Conservation (phyloP, 2,113 vertebrate genomes). For the Acrocephalus arundinaceus region DNA sequence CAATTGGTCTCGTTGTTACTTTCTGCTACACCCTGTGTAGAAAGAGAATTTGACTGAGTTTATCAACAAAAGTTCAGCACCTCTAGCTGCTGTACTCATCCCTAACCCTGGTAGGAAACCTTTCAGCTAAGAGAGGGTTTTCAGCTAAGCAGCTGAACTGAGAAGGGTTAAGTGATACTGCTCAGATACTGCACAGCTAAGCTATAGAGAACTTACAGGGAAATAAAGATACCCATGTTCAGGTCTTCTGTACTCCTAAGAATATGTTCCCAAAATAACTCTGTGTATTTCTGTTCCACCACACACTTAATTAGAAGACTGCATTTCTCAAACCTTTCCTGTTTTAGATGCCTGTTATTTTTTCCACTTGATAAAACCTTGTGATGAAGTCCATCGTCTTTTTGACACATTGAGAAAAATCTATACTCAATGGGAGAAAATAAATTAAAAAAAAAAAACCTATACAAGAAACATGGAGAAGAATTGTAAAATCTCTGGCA, state of each 20-base stretch:
- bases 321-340: background rate
- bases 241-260: background rate
- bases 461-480: background rate
- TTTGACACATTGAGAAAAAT: background rate
- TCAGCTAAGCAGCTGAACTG: background rate
- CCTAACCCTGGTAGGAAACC: background rate
- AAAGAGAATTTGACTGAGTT: background rate
- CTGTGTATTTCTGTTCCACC: background rate
- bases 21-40: background rate
- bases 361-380: background rate
- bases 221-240: background rate
- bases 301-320: background rate
- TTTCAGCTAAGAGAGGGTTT: background rate
- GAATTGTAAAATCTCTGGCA: background rate
- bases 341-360: background rate
- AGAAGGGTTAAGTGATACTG: background rate
- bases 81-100: background rate
- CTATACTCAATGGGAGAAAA: background rate
- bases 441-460: rapidly evolving
- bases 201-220: background rate
- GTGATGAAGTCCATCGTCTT: background rate
- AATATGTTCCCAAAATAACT: background rate
- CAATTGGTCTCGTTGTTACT: background rate
- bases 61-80: background rate
- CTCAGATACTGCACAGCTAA: background rate